Evolutionary conservation across 2,113 vertebrate species (phyloP), one percentile per base, ranked within the genome.

Genomic region (Bos taurus): DNA sequence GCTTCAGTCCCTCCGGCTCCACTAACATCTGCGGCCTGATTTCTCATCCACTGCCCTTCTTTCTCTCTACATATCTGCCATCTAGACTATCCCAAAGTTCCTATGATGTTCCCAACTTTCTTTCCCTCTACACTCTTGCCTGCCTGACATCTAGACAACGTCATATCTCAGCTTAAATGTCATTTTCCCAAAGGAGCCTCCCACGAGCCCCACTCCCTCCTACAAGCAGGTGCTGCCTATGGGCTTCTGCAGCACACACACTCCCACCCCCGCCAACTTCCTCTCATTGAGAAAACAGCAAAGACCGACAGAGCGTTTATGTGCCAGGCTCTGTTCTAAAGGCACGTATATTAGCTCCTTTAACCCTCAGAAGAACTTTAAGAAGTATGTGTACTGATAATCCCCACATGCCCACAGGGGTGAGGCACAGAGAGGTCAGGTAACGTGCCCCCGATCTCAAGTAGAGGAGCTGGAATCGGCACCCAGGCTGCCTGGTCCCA

Each of bases 261-360:
- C 64, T 9, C n/a, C 64, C 9, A 17, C n/a, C 59, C 40, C 0
- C 1, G 1, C n/a, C 67, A 40, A 11, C 6, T 21, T 33, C 9
- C 67, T 62, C 30, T 59, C 71, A 11, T 0, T 14, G 12, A n/a
- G 13, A 30, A 2, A 2, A 28, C 3, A 23, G 28, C 50, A 16
- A 71, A 59, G 50, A 5, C 25, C 0, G 0, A 17, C 54, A 52
- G 6, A 25, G 23, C 48, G 0, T 21, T 7, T 3, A 5, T 2
- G 11, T 19, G 54, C 67, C 23, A 11, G 62, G 90, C 78, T 67
- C 87, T 46, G 21, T 80, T 84, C 74, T 16, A 36, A 57, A 46
- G 0, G 57, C 10, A 0, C 0, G 0, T 7, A 4, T 26, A 26
- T 57, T 13, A 25, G 17, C 62, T 78, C 28, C 9, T 23, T 40